Percentiles rank a stretch among this genome's conserved stretches.
phyloP scores from a whole-genome alignment of 30 jellyfish, hydroid and myxozoan species.

The Hydra vulgaris region DNA sequence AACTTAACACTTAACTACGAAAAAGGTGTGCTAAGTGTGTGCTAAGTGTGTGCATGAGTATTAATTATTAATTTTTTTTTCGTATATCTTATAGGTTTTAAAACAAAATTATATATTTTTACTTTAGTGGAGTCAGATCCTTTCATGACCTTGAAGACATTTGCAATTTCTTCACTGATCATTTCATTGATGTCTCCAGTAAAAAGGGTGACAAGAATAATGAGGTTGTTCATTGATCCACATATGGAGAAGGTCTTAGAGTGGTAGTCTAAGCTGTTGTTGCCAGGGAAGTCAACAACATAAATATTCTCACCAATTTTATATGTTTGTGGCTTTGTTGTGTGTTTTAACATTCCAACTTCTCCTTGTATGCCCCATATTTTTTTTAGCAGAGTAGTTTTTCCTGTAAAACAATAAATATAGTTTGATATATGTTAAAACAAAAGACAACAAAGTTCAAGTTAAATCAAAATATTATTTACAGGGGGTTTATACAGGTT shows the following conservation, averaged over 20 bases:
- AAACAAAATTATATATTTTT: no score
- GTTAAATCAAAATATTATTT: no score
- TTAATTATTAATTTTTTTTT: no score
- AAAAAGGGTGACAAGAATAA: background rate
- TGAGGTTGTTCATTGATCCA: background rate
- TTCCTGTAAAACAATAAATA: background rate
- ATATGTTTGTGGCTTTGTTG: background rate
- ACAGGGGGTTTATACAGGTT: no score
- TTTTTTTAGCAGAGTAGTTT: background rate
- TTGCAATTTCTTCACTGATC: background rate
- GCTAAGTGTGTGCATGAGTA: no score
- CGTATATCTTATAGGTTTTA: background rate
- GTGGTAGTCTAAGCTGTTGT: background rate
- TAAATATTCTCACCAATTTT: no score
- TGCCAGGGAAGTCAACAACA: background rate
- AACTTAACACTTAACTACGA: no score
- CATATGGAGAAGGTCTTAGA: background rate
- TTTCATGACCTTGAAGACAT: background rate
- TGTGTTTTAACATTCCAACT: background rate
- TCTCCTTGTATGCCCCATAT: background rate
- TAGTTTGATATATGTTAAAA: no score
- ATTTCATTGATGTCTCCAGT: background rate
- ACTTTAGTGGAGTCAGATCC: background rate
- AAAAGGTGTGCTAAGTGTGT: no score
- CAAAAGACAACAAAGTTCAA: no score